Percentiles rank a stretch among this genome's conserved stretches.
Evolutionary conservation across 2,888 invertebrate genomes (phyloP).

Genomic region (Unio pictorum): DNA sequence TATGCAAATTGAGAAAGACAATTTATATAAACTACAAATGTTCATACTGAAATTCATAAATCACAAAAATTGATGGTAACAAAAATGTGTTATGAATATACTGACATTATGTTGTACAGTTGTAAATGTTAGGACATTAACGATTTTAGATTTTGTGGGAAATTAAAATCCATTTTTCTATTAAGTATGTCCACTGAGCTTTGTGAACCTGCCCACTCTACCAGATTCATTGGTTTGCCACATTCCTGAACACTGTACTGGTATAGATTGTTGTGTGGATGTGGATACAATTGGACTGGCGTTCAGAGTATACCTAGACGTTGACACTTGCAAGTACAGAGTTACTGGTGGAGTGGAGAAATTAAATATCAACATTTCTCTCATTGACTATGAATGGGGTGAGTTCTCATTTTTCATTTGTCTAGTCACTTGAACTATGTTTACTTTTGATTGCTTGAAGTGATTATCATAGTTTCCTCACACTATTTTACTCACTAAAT

Average conservation of each 20-base stretch:
- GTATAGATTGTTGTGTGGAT: conserved; percentile 27
- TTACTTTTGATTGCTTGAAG: too few relatives aligned
- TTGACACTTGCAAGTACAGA: conserved; percentile 17
- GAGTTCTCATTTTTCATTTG: conserved; percentile 1
- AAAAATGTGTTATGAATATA: too few relatives aligned
- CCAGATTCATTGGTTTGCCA: conserved; percentile 31
- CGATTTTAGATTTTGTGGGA: background rate
- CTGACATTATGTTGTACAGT: too few relatives aligned
- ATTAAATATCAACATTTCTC: conserved; percentile 12
- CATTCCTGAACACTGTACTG: conserved; percentile 30
- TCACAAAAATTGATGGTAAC: too few relatives aligned
- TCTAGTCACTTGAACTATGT: too few relatives aligned
- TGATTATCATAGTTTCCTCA: too few relatives aligned
- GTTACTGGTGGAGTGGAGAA: conserved; percentile 30
- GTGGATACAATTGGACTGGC: conserved; percentile 15
- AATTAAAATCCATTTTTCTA: conserved; percentile 1
- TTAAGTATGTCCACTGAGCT: conserved; percentile 34
- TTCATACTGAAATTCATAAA: too few relatives aligned
- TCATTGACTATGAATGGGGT: conserved; percentile 34
- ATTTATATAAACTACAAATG: too few relatives aligned
- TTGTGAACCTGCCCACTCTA: conserved; percentile 23
- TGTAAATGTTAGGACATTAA: background rate
- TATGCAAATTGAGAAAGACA: too few relatives aligned
- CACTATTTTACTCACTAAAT: too few relatives aligned
- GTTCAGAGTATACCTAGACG: conserved; percentile 5